These are phyloP conservation scores for Sarcophaga subvicina DNA, from an alignment of 2,888 invertebrate species.

Conservation along the genomic window DNA sequence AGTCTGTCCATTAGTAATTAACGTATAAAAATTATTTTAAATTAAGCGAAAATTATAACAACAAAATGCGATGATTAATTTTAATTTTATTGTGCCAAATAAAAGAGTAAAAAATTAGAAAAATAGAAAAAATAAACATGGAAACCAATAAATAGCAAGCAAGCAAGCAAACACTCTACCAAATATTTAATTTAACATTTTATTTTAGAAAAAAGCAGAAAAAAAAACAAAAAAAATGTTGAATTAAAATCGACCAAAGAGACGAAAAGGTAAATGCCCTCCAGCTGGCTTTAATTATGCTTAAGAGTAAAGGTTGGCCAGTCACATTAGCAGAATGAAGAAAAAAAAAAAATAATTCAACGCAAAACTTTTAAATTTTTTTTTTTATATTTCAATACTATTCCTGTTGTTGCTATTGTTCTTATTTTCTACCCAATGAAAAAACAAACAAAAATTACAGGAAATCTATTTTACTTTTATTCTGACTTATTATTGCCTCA, in stretches of 20 bases:
- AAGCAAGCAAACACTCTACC: constrained; percentile 9
- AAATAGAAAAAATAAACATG: constrained; percentile 1
- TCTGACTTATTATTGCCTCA: neutral
- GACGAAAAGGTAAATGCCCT: constrained; percentile 62
- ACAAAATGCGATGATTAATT: constrained; percentile 11
- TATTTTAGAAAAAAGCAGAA: neutral
- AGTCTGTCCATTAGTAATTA: neutral
- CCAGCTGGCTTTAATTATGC: constrained; percentile 57
- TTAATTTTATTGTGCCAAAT: neutral
- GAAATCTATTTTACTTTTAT: constrained; percentile 53
- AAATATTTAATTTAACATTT: constrained; percentile 31
- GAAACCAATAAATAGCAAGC: neutral
- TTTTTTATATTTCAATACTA: neutral
- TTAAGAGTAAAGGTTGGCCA: constrained; percentile 54
- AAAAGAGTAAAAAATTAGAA: neutral
- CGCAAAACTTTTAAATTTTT: constrained; percentile 16
- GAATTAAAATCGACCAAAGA: constrained; percentile 27
- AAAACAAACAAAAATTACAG: constrained; percentile 30
- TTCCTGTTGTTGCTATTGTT: neutral
- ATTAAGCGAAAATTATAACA: constrained; percentile 17
- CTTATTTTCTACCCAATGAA: constrained; percentile 9
- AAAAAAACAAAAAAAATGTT: neutral
- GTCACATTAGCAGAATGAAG: constrained; percentile 26
- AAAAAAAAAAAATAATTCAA: neutral
- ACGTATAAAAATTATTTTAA: constrained; percentile 13